Evolutionary conservation across 2,888 invertebrate species (phyloP), one percentile per base, ranked within the genome.

Genomic region (Folsomia candida): DNA sequence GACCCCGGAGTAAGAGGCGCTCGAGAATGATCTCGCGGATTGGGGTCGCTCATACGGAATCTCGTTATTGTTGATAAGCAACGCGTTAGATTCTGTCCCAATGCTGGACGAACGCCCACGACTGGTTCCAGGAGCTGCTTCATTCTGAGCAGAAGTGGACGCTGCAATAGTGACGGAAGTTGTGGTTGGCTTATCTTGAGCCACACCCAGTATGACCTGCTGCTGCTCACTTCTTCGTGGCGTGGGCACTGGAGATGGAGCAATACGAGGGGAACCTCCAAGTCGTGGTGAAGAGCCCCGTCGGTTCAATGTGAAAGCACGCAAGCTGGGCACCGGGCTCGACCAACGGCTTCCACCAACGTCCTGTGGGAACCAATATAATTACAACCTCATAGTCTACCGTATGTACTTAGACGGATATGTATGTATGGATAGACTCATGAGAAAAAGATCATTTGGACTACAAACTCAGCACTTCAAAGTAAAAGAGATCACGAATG

Each of bases 231-330:
- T 76, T 24, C 77, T 51, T 47, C 63, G 14, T 63, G 76, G 77
- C 18, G 79, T 75, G 47, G 73, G 77, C 20, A 78, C 78, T 27
- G 80, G 78, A 2, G 78, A 77, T 25, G 80, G 80, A 20, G 78
- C 78, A 29, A 80, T 79, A 64, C 78, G 68, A 9, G 78, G 78
- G 27, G 78, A 78, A 24, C 80, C 80, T 60, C 78, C 78, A 51
- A 80, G 73, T 64, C 78, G 57, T n/a, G 80, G 80, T 28, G 80
- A 80, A 9, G 78, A 79, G 60, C 78, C 78, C 66, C 80, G 71
- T 65, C 80, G 71, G 67, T 78, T 62, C 22, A 79, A 65, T 59
- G 77, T 72, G 69, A 80, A 80, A 60, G 74, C 78, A 37, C 76
- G 73, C 47, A 80, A 68, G 72, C 80, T 80, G 70, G 80, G 80